Percentiles rank a stretch among this genome's conserved stretches.
These are phyloP conservation scores for Notolepis coatsorum DNA, from an alignment of 2,797 vertebrate genomes.

Conservation along the genomic window DNA sequence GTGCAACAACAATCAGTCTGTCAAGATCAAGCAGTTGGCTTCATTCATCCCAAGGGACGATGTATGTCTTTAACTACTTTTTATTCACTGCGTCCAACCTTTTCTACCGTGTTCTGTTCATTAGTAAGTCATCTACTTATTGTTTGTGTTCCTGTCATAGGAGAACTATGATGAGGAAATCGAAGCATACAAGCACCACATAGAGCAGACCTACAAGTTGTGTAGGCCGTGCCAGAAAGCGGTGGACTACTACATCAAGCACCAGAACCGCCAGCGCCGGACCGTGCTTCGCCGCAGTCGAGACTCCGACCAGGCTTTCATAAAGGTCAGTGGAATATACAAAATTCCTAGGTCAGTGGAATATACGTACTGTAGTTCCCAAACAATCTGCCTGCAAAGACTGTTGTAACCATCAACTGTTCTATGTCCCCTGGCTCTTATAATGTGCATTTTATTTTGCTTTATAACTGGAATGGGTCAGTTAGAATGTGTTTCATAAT, in stretches of 20 bases:
- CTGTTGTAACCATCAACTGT: too few relatives aligned
- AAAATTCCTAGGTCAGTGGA: too few relatives aligned
- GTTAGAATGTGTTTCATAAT: too few relatives aligned
- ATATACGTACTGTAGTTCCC: too few relatives aligned
- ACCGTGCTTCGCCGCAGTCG: conserved; percentile 81
- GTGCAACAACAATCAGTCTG: conserved; percentile 87
- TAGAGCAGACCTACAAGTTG: conserved; percentile 91
- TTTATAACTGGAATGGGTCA: too few relatives aligned
- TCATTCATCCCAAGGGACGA: conserved; percentile 87
- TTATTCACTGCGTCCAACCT: too few relatives aligned
- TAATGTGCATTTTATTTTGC: too few relatives aligned
- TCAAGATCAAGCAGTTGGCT: conserved; percentile 89
- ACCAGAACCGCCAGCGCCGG: conserved; percentile 89
- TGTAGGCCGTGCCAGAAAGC: conserved; percentile 89
- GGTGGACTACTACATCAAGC: conserved; percentile 88
- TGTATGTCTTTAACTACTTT: too few relatives aligned
- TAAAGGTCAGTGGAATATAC: conserved; percentile 77
- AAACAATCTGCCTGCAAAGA: too few relatives aligned
- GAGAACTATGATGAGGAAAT: conserved; percentile 89
- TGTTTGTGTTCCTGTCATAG: conserved; percentile 55
- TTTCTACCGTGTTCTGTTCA: too few relatives aligned
- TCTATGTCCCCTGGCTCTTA: too few relatives aligned
- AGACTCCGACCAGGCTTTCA: conserved; percentile 76
- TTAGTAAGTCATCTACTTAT: too few relatives aligned
- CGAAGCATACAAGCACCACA: conserved; percentile 88